Percentiles rank a stretch among this genome's conserved stretches.
These are phyloP conservation scores for Acomys russatus DNA, from an alignment of 2,797 vertebrate genomes.

Conservation along the genomic window DNA sequence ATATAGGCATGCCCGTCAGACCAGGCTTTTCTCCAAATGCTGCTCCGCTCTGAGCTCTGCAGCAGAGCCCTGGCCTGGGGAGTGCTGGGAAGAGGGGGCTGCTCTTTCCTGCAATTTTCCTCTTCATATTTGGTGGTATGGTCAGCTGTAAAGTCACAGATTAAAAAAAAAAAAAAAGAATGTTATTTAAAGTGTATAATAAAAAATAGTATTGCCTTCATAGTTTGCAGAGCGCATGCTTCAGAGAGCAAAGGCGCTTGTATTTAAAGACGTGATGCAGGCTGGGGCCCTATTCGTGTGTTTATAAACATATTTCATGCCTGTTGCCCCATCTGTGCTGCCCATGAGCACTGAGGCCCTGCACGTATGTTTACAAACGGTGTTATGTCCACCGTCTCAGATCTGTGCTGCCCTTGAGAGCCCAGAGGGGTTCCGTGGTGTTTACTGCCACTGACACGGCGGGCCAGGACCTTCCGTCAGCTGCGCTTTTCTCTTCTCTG, in stretches of 20 bases:
- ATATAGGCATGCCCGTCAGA: neutral
- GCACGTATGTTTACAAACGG: constrained; percentile 39
- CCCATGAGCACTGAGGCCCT: no score
- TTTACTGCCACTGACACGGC: neutral
- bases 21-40: neutral
- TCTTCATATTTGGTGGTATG: constrained; percentile 5
- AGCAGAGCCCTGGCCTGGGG: neutral
- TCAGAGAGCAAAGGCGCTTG: neutral
- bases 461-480: neutral
- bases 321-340: neutral
- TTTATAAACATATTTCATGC: constrained; percentile 20
- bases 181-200: neutral
- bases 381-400: neutral
- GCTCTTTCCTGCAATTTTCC: neutral
- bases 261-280: constrained; percentile 30
- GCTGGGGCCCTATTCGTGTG: neutral
- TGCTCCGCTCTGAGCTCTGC: neutral
- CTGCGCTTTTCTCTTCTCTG: neutral
- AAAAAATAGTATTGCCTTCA: constrained; percentile 6
- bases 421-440: neutral
- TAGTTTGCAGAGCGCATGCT: neutral
- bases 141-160: neutral
- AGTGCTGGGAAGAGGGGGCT: neutral
- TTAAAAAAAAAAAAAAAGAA: neutral
- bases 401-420: neutral